Percentiles rank a stretch among this genome's conserved stretches.
Conservation (phyloP, 1,140 invertebrate genomes). For the roundworm (Caenorhabditis elegans) region DNA sequence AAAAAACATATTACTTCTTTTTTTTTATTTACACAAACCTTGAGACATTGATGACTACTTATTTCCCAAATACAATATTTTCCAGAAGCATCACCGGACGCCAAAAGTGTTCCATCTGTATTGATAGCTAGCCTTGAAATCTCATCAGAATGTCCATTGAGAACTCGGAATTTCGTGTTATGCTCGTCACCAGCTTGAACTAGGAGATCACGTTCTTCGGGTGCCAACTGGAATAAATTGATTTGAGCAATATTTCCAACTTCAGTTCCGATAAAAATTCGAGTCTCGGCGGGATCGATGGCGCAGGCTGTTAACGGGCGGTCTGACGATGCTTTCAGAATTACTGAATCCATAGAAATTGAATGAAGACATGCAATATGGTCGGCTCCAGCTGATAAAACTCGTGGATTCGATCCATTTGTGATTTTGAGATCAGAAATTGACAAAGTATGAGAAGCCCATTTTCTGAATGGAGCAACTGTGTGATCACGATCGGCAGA, state of each 20-base stretch:
- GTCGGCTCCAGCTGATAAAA: conserved; percentile 22
- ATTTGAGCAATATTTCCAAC: conserved; percentile 47
- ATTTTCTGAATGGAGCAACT: conserved; percentile 31
- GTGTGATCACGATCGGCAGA: conserved; percentile 23
- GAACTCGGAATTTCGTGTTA: conserved; percentile 33
- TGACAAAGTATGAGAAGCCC: conserved; percentile 40
- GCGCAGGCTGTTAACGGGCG: conserved; percentile 42
- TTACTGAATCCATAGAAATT: conserved; percentile 30
- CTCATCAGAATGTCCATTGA: conserved; percentile 41
- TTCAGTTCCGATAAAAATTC: conserved; percentile 47
- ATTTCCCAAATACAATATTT: conserved; percentile 49
- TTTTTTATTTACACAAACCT: too few relatives aligned
- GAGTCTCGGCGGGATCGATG: conserved; percentile 44
- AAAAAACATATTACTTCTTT: too few relatives aligned
- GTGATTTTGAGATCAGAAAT: conserved; percentile 34
- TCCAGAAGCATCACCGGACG: conserved; percentile 42
- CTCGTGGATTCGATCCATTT: conserved; percentile 6
- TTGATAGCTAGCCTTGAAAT: conserved; percentile 27
- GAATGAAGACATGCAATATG: conserved; percentile 40
- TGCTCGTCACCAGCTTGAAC: conserved; percentile 37
- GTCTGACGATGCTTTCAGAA: conserved; percentile 48
- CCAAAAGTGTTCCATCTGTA: conserved; percentile 39
- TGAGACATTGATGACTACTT: conserved; percentile 42
- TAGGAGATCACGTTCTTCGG: conserved; percentile 32
- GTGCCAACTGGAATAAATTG: conserved; percentile 24